Conservation (phyloP, 2,888 invertebrate genomes). For the Drosophila merina region DNA sequence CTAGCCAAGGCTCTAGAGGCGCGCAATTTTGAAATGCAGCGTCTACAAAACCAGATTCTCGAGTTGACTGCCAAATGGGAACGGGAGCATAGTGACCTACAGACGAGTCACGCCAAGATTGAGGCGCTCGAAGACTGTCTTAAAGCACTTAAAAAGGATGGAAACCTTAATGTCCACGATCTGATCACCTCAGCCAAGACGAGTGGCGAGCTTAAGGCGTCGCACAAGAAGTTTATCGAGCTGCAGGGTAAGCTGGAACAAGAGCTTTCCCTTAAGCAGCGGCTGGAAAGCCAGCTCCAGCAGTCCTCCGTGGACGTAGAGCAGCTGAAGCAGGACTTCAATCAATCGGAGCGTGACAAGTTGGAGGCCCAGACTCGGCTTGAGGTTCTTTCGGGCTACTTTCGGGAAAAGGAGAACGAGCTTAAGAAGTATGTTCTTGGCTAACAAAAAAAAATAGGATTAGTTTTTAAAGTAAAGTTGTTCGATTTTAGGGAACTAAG, state of each 20-base stretch:
- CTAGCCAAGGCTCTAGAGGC: slow-evolving; percentile 78
- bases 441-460: not conserved
- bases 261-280: slow-evolving; percentile 84
- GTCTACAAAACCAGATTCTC: slow-evolving; percentile 80
- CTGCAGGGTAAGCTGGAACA: slow-evolving; percentile 84
- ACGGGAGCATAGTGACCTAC: slow-evolving; percentile 77
- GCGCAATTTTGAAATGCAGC: slow-evolving; percentile 81
- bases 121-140: slow-evolving; percentile 85
- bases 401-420: slow-evolving; percentile 94
- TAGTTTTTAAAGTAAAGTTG: not conserved
- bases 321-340: slow-evolving; percentile 86
- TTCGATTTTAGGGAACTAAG: slow-evolving; percentile 87
- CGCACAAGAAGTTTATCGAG: slow-evolving; percentile 85
- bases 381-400: slow-evolving; percentile 94
- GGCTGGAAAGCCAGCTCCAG: slow-evolving; percentile 84
- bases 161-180: slow-evolving; percentile 84
- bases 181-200: slow-evolving; percentile 86
- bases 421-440: slow-evolving; percentile 90
- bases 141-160: slow-evolving; percentile 83
- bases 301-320: slow-evolving; percentile 85
- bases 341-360: slow-evolving; percentile 88
- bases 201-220: slow-evolving; percentile 86
- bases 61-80: slow-evolving; percentile 75
- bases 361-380: slow-evolving; percentile 92
- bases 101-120: slow-evolving; percentile 81